These are phyloP conservation scores for Porites cylindrica DNA, from an alignment of 92 coral and sea anemone genomes.

Conservation along the genomic window DNA sequence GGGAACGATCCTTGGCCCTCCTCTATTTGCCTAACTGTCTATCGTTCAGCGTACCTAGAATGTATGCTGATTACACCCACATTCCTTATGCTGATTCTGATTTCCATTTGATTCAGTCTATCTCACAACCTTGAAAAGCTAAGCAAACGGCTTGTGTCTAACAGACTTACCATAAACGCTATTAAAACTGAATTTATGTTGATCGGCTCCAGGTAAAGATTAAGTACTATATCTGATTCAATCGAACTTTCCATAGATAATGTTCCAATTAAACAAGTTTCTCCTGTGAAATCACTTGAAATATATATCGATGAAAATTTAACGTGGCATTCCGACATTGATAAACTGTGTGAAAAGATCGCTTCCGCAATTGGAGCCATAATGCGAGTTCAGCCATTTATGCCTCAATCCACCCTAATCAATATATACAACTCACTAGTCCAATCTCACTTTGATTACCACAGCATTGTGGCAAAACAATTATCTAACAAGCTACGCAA, in stretches of 20 bases:
- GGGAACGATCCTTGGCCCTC: too few species aligned
- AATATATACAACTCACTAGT: neutral
- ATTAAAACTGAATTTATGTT: too few species aligned
- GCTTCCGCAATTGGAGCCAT: conserved; percentile 10
- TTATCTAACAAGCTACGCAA: too few species aligned
- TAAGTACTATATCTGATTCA: too few species aligned
- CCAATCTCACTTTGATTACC: conserved; percentile 25
- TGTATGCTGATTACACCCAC: too few species aligned
- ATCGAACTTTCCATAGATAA: too few species aligned
- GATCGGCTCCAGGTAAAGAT: too few species aligned
- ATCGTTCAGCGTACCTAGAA: too few species aligned
- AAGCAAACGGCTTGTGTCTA: neutral
- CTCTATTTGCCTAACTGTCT: too few species aligned
- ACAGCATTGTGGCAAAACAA: neutral
- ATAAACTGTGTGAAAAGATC: conserved; percentile 15
- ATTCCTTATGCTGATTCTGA: neutral
- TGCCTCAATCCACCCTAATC: neutral
- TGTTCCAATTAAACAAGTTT: too few species aligned
- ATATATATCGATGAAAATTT: conserved; percentile 2
- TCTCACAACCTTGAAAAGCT: conserved; percentile 1
- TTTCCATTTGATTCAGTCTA: conserved; percentile 8
- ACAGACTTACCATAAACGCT: neutral
- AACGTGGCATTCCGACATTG: conserved; percentile 15
- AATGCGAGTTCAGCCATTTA: conserved; percentile 16
- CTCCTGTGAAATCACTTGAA: neutral